phyloP scores from a whole-genome alignment of 2,888 invertebrate species.

The Lasioglossum marginatum region DNA sequence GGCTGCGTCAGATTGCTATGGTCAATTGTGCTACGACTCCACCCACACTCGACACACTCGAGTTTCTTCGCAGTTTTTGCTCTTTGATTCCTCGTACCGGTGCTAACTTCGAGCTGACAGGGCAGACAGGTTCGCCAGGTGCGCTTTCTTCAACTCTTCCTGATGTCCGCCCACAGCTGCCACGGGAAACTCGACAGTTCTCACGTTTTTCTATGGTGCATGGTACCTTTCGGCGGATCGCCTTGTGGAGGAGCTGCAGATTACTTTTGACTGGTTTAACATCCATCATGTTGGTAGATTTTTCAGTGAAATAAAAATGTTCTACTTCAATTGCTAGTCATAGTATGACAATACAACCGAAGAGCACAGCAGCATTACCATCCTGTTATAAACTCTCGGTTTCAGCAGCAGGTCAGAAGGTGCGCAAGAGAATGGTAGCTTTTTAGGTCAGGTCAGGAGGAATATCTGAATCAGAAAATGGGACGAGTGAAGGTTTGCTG shows the following conservation, averaged over 20 bases:
- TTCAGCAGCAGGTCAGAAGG: not conserved
- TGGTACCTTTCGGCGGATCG: not conserved
- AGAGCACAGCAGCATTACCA: too few species aligned
- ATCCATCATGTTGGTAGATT: not conserved
- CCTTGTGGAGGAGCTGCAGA: not conserved
- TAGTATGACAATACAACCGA: too few species aligned
- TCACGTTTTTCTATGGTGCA: not conserved
- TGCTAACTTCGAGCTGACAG: not conserved
- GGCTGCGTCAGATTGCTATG: not conserved
- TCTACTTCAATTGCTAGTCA: too few species aligned
- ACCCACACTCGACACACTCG: not conserved
- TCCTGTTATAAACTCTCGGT: too few species aligned
- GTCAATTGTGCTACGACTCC: not conserved
- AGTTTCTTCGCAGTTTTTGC: not conserved
- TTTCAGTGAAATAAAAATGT: not conserved
- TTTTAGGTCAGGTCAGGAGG: not conserved
- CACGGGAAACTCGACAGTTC: conserved; percentile 4
- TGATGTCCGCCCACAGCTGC: conserved; percentile 6
- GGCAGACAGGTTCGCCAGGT: conserved; percentile 1
- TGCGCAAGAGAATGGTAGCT: not conserved
- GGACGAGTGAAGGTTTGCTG: not conserved
- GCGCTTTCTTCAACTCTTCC: conserved; percentile 6
- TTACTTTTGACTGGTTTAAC: not conserved
- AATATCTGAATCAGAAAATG: too few species aligned
- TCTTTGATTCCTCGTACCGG: not conserved